Evolutionary conservation across 2,797 vertebrate species (phyloP).

Genomic region (Salmo trutta): DNA sequence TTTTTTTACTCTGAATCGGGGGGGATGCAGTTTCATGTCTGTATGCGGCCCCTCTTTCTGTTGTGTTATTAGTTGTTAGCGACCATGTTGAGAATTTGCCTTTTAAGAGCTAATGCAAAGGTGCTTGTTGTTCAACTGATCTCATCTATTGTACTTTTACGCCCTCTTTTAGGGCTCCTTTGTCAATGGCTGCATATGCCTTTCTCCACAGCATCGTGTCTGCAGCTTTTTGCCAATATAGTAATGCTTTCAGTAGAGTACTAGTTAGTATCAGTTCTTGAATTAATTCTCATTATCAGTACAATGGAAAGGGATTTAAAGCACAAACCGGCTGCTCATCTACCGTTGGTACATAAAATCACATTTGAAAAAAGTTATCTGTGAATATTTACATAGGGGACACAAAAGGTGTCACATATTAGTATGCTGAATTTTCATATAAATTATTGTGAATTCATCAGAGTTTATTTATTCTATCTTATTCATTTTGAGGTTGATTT

Average conservation of each 20-base stretch:
- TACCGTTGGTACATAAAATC: conserved; percentile 91
- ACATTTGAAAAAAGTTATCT: conserved; percentile 85
- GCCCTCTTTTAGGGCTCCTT: conserved; percentile 85
- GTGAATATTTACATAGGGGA: conserved; percentile 94
- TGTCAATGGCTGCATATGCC: conserved; percentile 88
- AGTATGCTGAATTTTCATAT: conserved; percentile 98
- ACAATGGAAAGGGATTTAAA: conserved; percentile 94
- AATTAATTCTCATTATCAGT: conserved; percentile 93
- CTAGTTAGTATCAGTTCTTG: conserved; percentile 95
- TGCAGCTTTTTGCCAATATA: conserved; percentile 98
- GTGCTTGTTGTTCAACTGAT: conserved; percentile 88
- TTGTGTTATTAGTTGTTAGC: conserved; percentile 88
- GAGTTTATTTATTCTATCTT: conserved; percentile 97
- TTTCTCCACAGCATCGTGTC: conserved; percentile 93
- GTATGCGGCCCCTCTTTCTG: conserved; percentile 79
- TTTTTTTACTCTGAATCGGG: conserved; percentile 66
- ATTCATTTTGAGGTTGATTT: conserved; percentile 96
- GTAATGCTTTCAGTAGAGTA: conserved; percentile 98
- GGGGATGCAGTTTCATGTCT: conserved; percentile 78
- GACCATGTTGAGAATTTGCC: conserved; percentile 91
- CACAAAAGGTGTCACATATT: conserved; percentile 93
- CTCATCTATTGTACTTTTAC: conserved; percentile 87
- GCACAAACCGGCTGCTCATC: conserved; percentile 99
- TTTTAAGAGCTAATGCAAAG: conserved; percentile 92
- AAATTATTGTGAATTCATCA: conserved; percentile 97